phyloP scores from a whole-genome alignment of 1,140 invertebrate genomes.

The Cotesia chilonis region DNA sequence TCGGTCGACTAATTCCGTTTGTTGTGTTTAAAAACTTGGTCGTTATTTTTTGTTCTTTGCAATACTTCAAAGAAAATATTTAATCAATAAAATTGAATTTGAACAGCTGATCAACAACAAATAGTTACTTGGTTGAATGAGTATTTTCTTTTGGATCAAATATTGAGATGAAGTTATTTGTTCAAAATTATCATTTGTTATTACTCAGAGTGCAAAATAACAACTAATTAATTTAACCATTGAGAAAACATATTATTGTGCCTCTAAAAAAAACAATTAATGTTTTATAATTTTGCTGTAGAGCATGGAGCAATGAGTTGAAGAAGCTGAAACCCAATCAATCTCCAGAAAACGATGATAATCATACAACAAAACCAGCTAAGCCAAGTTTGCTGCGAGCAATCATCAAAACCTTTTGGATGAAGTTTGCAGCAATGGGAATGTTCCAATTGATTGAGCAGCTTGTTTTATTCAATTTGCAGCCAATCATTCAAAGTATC shows the following conservation, averaged over 20 bases:
- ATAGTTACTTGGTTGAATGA: no score
- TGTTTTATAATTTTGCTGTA: constrained; percentile 4
- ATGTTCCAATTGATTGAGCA: constrained; percentile 56
- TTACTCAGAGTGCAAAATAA: constrained; percentile 44
- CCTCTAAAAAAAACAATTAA: constrained; percentile 49
- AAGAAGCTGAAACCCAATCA: constrained; percentile 47
- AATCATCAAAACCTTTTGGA: constrained; percentile 61
- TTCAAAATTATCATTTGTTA: constrained; percentile 38
- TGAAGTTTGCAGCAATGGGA: constrained; percentile 60
- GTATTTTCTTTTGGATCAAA: no score
- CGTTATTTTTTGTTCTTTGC: no score
- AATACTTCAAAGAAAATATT: no score
- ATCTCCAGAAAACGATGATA: constrained; percentile 57
- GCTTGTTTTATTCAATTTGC: constrained; percentile 52
- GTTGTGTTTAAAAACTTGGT: no score
- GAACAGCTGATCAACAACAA: no score
- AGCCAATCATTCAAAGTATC: constrained; percentile 66
- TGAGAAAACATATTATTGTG: constrained; percentile 48
- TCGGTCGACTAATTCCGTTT: no score
- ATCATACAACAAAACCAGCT: constrained; percentile 54
- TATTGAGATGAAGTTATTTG: no score
- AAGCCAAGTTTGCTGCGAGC: constrained; percentile 62
- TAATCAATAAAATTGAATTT: no score
- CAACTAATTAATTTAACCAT: constrained; percentile 32
- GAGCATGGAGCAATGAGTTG: constrained; percentile 53